phyloP scores from a whole-genome alignment of 2,113 vertebrate species.

The Thomomys bottae region DNA sequence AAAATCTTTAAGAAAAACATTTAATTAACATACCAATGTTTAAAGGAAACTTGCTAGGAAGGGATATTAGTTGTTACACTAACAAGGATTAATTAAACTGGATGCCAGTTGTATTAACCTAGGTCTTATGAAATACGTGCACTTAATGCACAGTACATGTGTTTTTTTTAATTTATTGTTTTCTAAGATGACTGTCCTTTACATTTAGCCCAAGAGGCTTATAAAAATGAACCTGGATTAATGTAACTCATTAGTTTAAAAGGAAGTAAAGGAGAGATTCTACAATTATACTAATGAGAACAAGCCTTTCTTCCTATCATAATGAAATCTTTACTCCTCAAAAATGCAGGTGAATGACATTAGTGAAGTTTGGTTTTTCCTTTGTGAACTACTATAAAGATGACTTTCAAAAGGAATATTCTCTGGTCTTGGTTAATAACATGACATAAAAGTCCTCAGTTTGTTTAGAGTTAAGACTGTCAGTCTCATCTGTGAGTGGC shows the following conservation, averaged over 20 bases:
- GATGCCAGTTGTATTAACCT: conserved; percentile 90
- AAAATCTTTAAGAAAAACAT: conserved; percentile 79
- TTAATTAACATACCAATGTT: conserved; percentile 92
- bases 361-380: conserved; percentile 75
- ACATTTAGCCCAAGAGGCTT: conserved; percentile 89
- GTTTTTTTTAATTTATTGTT: conserved; percentile 89
- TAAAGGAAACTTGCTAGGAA: conserved; percentile 89
- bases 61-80: conserved; percentile 90
- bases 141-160: conserved; percentile 87
- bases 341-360: conserved; percentile 81
- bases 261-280: conserved; percentile 88
- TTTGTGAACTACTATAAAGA: conserved; percentile 42
- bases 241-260: conserved; percentile 92
- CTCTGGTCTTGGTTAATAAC: conserved; percentile 12
- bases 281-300: conserved; percentile 89
- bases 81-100: conserved; percentile 92
- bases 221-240: conserved; percentile 92
- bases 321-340: conserved; percentile 80
- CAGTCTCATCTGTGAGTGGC: conserved; percentile 41
- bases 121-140: conserved; percentile 90
- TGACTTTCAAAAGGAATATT: conserved; percentile 51
- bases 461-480: conserved; percentile 26
- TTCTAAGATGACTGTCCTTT: conserved; percentile 91
- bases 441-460: conserved; percentile 33
- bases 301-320: conserved; percentile 83